These are phyloP conservation scores for Corythoichthys intestinalis DNA, from an alignment of 2,113 vertebrate genomes.

Conservation along the genomic window DNA sequence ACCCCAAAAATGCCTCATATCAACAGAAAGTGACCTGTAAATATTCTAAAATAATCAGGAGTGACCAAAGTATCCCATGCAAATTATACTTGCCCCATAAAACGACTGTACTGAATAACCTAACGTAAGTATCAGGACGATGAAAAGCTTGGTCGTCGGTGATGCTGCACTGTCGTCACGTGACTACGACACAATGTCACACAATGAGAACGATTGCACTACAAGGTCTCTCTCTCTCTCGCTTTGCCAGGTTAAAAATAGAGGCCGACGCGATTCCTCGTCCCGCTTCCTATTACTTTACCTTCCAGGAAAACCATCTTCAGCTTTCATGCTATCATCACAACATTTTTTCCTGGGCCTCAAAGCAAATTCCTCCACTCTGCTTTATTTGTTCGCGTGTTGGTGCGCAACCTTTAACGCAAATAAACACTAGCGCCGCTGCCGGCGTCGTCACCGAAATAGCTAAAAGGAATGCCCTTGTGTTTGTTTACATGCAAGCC, in stretches of 20 bases:
- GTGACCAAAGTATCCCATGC: too few species aligned
- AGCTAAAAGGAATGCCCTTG: background rate
- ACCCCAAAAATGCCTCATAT: too few species aligned
- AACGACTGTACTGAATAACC: too few species aligned
- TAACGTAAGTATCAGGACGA: too few species aligned
- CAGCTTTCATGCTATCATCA: background rate
- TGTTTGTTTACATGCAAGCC: slow-evolving; percentile 1
- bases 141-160: background rate
- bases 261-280: background rate
- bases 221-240: background rate
- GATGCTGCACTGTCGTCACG: background rate
- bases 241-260: background rate
- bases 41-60: too few species aligned
- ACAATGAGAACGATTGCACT: background rate
- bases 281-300: background rate
- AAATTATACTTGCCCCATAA: too few species aligned
- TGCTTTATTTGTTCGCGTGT: background rate
- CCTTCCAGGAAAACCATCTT: background rate
- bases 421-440: background rate
- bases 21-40: too few species aligned
- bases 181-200: background rate
- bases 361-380: background rate
- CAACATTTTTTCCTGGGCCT: background rate
- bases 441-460: background rate
- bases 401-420: background rate